phyloP scores from a whole-genome alignment of 1,140 invertebrate genomes.

The Lasioglossum albipes region DNA sequence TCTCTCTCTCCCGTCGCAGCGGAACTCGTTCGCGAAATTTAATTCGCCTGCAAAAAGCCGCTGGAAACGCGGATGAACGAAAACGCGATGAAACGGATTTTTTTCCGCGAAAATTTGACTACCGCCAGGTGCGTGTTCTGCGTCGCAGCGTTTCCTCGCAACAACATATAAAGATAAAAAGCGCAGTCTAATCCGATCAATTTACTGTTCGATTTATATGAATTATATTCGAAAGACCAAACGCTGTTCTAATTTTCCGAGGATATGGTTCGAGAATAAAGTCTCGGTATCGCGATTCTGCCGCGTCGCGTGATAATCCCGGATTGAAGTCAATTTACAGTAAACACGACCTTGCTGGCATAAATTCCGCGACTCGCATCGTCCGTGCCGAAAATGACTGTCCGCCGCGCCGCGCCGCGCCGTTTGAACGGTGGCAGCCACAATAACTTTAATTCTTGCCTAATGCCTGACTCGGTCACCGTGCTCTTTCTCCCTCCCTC shows the following conservation, averaged over 20 bases:
- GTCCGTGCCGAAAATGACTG: background rate
- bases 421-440: background rate
- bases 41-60: background rate
- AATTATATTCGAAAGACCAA: no score
- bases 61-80: no score
- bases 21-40: background rate
- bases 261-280: background rate
- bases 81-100: no score
- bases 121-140: no score
- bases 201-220: no score
- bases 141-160: no score
- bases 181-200: no score
- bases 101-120: no score
- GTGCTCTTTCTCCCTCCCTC: no score
- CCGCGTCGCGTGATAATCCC: background rate
- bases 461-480: background rate
- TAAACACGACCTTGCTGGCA: background rate
- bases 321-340: background rate
- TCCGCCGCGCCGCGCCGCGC: background rate
- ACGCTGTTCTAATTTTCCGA: no score
- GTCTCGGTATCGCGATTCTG: background rate
- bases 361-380: background rate
- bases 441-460: background rate
- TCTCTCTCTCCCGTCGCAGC: no score
- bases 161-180: no score